Conservation (phyloP, 2,113 vertebrate genomes). For the Cryptotis parvus region DNA sequence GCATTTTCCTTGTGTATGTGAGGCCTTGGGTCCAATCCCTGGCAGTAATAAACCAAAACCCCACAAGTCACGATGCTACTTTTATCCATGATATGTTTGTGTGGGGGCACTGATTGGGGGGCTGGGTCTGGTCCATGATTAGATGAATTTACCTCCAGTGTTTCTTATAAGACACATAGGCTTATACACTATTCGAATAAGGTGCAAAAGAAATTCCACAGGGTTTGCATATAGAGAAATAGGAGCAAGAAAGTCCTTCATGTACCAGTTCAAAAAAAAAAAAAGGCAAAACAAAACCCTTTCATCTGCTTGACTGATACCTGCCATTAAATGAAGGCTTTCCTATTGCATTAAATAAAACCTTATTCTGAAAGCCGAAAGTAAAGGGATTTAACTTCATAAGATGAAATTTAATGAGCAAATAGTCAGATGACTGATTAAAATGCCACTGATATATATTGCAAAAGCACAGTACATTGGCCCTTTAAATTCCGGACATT, state of each 20-base stretch:
- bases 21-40: not conserved
- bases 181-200: not conserved
- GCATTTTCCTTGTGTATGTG: not conserved
- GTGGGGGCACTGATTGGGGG: not conserved
- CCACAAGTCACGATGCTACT: not conserved
- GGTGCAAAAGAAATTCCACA: not conserved
- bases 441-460: conserved; percentile 55
- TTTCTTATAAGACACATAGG: conserved; percentile 43
- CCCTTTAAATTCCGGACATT: conserved; percentile 36
- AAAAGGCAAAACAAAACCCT: conserved; percentile 24
- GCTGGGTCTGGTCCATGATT: not conserved
- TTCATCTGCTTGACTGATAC: not conserved
- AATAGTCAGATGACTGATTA: conserved; percentile 53
- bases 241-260: conserved; percentile 33
- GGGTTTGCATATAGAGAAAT: conserved; percentile 34
- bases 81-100: not conserved
- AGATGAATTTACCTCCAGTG: conserved; percentile 27
- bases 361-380: conserved; percentile 38
- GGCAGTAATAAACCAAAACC: no score
- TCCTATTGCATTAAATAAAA: not conserved
- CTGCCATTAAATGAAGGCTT: conserved; percentile 9
- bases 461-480: conserved; percentile 32
- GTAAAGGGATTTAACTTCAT: conserved; percentile 8
- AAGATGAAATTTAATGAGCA: conserved; percentile 47
- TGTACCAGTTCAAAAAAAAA: not conserved